Evolutionary conservation across 2,888 invertebrate genomes (phyloP), one percentile per base, ranked within the genome.

Genomic region (Eueremaeus valkanovi): DNA sequence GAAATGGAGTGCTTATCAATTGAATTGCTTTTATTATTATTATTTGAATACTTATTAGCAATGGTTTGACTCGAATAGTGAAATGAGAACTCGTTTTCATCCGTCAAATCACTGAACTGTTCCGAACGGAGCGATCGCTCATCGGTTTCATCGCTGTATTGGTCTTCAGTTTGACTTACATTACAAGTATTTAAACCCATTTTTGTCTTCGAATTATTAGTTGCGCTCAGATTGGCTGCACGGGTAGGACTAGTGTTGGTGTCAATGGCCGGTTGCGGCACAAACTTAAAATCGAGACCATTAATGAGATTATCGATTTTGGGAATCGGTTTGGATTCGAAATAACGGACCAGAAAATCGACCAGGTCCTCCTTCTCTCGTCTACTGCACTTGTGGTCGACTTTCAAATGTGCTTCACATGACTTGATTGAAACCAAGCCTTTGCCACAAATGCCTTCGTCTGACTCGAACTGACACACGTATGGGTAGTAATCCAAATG

Each of bases 401-500:
- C 16, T 0, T 18, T 11, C 29, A 63, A 21, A n/a, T 63, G 63
- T 5, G 24, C 33, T 18, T 31, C 63, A 18, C 63, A 33, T 5
- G 33, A 18, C 33, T 63, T 63, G n/a, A 27, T 11, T 13, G 58
- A 29, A 16, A 58, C 11, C 2, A 33, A 6, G 3, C 13, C 18
- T 18, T 36, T 16, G n/a, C 63, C 63, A 63, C 63, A 33, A 11
- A n/a, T 33, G 2, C n/a, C 58, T 16, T 29, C n/a, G 8, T 18
- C 2, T 18, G 3, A 6, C n/a, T n/a, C n/a, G n/a, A 33, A 63
- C n/a, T 29, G 63, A 36, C 63, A 63, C 3, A 31, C n/a, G n/a
- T 33, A 63, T 33, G 63, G 63, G 33, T 63, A 63, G n/a, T 33
- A 63, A 18, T 31, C 11, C n/a, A 63, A 33, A n/a, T 63, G 63